These are phyloP conservation scores for Scaeva pyrastri DNA, from an alignment of 2,888 invertebrate genomes.

Conservation along the genomic window DNA sequence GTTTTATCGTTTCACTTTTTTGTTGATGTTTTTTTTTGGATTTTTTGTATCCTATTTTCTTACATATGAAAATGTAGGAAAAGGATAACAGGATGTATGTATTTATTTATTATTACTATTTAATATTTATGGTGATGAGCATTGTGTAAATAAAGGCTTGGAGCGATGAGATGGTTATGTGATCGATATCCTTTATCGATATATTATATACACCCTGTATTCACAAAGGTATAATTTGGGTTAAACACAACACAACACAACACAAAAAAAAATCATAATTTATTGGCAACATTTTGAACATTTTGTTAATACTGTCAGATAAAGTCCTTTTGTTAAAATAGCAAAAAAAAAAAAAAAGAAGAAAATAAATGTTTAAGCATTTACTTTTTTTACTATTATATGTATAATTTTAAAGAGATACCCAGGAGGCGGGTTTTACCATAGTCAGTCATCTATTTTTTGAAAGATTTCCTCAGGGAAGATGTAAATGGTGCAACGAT, in stretches of 20 bases:
- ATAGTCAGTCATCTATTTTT: no score
- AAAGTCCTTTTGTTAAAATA: background rate
- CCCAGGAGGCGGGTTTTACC: background rate
- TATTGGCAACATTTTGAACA: slow-evolving; percentile 6
- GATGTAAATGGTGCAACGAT: no score
- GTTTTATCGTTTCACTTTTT: slow-evolving; percentile 46
- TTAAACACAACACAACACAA: background rate
- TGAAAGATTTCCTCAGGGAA: no score
- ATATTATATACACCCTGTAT: background rate
- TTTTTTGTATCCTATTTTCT: slow-evolving; percentile 38
- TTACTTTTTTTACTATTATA: slow-evolving; percentile 5
- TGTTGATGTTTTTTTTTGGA: no score
- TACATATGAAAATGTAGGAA: slow-evolving; percentile 4
- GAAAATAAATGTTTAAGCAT: background rate
- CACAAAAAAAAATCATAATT: background rate
- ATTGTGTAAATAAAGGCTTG: slow-evolving; percentile 35
- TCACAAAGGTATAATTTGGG: slow-evolving; percentile 7
- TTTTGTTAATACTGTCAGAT: background rate
- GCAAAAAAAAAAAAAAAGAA: no score
- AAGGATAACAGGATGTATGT: slow-evolving; percentile 29
- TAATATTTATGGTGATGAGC: slow-evolving; percentile 51
- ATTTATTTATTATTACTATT: slow-evolving; percentile 48
- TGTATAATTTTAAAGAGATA: slow-evolving; percentile 3
- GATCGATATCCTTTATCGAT: slow-evolving; percentile 68
- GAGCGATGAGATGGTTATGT: slow-evolving; percentile 25